phyloP scores from a whole-genome alignment of 2,888 invertebrate genomes.

The Aporophyla nigra region DNA sequence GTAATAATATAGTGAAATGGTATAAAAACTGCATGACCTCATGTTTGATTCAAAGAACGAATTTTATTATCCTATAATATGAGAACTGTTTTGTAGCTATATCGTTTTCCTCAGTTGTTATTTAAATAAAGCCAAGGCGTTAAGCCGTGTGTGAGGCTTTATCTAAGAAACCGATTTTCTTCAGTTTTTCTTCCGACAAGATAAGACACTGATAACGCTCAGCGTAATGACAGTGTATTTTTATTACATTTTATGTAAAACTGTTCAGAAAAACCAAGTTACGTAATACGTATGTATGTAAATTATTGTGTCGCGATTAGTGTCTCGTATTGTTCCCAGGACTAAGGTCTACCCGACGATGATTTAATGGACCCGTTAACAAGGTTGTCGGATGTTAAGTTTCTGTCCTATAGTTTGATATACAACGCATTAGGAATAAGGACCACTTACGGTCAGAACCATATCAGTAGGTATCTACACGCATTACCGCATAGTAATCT shows the following conservation, averaged over 20 bases:
- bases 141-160: slow-evolving; percentile 37
- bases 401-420: slow-evolving; percentile 8
- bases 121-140: slow-evolving; percentile 25
- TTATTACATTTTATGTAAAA: slow-evolving; percentile 45
- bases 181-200: slow-evolving; percentile 44
- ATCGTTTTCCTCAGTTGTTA: slow-evolving; percentile 9
- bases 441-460: no score
- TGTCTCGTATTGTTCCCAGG: neutral
- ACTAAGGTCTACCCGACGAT: slow-evolving; percentile 1
- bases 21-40: slow-evolving; percentile 13
- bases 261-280: slow-evolving; percentile 4
- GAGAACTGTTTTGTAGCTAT: neutral
- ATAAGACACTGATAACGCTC: slow-evolving; percentile 53
- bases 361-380: slow-evolving; percentile 6
- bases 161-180: slow-evolving; percentile 48
- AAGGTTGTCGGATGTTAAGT: slow-evolving; percentile 2
- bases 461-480: neutral
- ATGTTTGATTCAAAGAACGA: slow-evolving; percentile 12
- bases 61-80: neutral
- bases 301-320: slow-evolving; percentile 30
- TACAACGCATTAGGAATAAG: slow-evolving; percentile 11
- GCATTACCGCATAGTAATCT: neutral
- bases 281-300: neutral
- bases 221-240: slow-evolving; percentile 26
- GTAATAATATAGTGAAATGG: slow-evolving; percentile 27